phyloP scores from a whole-genome alignment of 2,113 vertebrate species.

The Colossoma macropomum region DNA sequence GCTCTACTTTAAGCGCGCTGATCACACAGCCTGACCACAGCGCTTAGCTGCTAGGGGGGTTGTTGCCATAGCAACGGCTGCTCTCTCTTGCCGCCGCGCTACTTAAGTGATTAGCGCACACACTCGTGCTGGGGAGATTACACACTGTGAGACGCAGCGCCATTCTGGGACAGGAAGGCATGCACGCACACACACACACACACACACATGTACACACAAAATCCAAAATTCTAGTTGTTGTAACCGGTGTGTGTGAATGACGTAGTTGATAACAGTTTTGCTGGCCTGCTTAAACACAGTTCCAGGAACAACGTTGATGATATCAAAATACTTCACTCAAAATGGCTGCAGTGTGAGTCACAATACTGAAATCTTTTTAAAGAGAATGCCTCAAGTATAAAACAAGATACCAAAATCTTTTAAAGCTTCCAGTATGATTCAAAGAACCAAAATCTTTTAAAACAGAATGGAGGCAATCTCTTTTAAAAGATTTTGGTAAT shows the following conservation, averaged over 20 bases:
- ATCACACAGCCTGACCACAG: constrained; percentile 42
- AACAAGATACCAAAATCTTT: too few species aligned
- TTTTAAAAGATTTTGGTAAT: too few species aligned
- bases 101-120: constrained; percentile 55
- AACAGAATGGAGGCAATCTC: too few species aligned
- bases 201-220: constrained; percentile 20
- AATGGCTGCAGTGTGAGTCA: background rate
- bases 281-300: background rate
- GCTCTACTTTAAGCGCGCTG: constrained; percentile 42
- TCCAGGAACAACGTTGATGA: background rate
- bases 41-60: constrained; percentile 50
- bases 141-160: constrained; percentile 45
- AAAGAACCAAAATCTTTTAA: too few species aligned
- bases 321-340: background rate
- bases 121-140: constrained; percentile 50
- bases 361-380: too few species aligned
- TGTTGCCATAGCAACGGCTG: constrained; percentile 51
- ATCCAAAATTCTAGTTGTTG: constrained; percentile 18
- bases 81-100: constrained; percentile 39
- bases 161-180: constrained; percentile 47
- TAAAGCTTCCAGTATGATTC: too few species aligned
- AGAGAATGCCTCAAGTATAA: too few species aligned
- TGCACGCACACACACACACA: constrained; percentile 2
- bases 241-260: constrained; percentile 1
- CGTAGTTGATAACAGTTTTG: background rate